Base-by-base conservation (phyloP, 2,113 vertebrate genomes). In the Otolemur garnettii region DNA sequence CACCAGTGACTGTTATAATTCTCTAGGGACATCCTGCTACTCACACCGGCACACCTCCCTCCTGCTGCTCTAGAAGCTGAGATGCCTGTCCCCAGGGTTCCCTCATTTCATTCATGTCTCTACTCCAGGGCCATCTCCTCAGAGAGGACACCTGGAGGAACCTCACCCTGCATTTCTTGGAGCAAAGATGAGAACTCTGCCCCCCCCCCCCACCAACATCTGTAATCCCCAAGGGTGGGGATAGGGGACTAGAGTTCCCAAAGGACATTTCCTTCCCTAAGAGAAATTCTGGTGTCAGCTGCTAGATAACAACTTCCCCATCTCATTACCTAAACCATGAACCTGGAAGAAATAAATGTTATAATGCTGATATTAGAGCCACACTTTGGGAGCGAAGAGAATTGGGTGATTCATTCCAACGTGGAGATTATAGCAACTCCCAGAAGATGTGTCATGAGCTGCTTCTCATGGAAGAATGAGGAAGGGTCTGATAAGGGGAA, bases 311-410 rank as follows among this genome's bases (percentile, higher is more conserved):
- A 91, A 91, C 93, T 82, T 94, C 82, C n/a, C 62, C 89, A 91
- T 78, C 71, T 94, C 90, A 93, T 97, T 91, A 94, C 72, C 82
- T 93, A 88, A 96, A 60, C 86, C 55, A 95, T 1, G 18, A 78
- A 85, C 78, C 86, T 91, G 83, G 72, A 94, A 95, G 94, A 97
- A 86, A 94, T 72, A 94, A 91, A 95, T 94, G 95, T 77, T 60
- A 42, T 9, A 66, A 71, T 81, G 77, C 77, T 84, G 89, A 60
- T 68, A 38, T 92, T 71, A 80, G 86, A n/a, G 68, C 94, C 88
- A 5, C 77, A 82, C 57, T 84, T 92, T 78, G 89, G 82, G 85
- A 93, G 92, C 2, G 0, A 81, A 83, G 84, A 77, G 88, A 92
- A 90, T 57, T 95, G 79, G 82, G 78, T 81, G 89, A 96, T 97